phyloP scores from a whole-genome alignment of 1,140 invertebrate genomes.

The Drosophila orena region DNA sequence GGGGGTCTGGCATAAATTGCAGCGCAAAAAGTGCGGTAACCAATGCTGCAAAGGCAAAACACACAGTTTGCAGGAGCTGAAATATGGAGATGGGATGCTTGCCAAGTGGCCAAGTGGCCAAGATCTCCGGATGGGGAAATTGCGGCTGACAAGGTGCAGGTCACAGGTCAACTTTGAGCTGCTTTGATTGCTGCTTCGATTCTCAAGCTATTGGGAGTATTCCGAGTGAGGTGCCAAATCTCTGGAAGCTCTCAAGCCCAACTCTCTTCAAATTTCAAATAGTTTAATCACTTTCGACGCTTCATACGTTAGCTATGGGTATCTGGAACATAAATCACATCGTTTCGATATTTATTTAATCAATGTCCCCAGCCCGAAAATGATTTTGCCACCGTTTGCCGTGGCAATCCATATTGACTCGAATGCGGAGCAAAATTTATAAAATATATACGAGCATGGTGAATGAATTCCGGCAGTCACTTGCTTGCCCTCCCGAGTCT shows the following conservation, averaged over 20 bases:
- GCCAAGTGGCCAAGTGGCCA: constrained; percentile 53
- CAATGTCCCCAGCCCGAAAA: constrained; percentile 6
- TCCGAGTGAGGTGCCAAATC: background rate
- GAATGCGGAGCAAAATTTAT: background rate
- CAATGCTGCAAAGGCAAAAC: constrained; percentile 10
- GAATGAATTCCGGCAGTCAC: constrained; percentile 27
- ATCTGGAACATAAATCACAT: too few relatives aligned
- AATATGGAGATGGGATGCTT: background rate
- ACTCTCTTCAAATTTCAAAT: too few relatives aligned
- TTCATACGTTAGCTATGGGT: background rate
- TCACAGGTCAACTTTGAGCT: constrained; percentile 6
- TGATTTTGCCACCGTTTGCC: background rate
- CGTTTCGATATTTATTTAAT: background rate
- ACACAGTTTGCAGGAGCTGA: constrained; percentile 16
- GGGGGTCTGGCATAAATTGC: constrained; percentile 79
- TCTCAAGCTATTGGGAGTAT: background rate
- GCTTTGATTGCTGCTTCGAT: constrained; percentile 42
- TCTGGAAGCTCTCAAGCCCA: background rate
- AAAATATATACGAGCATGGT: constrained; percentile 24
- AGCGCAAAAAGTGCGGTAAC: constrained; percentile 35
- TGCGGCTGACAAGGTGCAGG: background rate
- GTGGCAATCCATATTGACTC: constrained; percentile 1
- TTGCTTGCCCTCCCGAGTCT: constrained; percentile 3
- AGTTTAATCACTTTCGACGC: background rate
- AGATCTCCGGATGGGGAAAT: constrained; percentile 24